Base-by-base conservation (phyloP, 2,888 invertebrate species). In the Eretmocerus hayati region DNA sequence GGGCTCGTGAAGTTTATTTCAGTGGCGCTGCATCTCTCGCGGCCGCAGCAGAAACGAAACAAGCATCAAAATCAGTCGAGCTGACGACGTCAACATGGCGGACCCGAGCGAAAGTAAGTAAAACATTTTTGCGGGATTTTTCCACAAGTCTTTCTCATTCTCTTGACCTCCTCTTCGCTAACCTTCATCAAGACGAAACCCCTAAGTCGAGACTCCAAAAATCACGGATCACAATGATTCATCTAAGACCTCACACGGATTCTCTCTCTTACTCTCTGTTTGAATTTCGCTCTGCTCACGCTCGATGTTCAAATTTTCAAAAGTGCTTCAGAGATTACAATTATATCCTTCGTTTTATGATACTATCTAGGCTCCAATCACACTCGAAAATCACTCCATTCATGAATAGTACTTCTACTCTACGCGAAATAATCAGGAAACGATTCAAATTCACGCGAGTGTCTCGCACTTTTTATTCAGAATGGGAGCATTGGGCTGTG, bases 51-150 rank as follows among this genome's bases (percentile, higher is more conserved):
- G 33, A 8, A 15, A n/a, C 30, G 30, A 30, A 30, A 13, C 30
- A 36, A 62, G 64, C 66, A 65, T 58, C 59, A 68, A 64, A 66
- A 66, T 61, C 66, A 66, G 71, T 72, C 67, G 64, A 37, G 36
- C 19, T 23, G 6, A 22, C 46, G 45, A 50, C 50, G 47, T 48
- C 53, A 83, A 83, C 75, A 84, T 84, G 83, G 83, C 83, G 81
- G 81, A 83, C 76, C 77, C 78, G 78, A 79, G 80, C 75, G 80
- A 82, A 81, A 81, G 81, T 81, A 77, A 81, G 81, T 80, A 26
- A n/a, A n/a, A n/a, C n/a, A n/a, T n/a, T n/a, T n/a, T n/a, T n/a
- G n/a, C n/a, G n/a, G n/a, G n/a, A n/a, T n/a, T n/a, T n/a, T n/a
- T n/a, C n/a, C n/a, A n/a, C n/a, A n/a, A n/a, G n/a, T n/a, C n/a